Conservation (phyloP, 1,140 invertebrate genomes). For the Sycobia sp. region DNA sequence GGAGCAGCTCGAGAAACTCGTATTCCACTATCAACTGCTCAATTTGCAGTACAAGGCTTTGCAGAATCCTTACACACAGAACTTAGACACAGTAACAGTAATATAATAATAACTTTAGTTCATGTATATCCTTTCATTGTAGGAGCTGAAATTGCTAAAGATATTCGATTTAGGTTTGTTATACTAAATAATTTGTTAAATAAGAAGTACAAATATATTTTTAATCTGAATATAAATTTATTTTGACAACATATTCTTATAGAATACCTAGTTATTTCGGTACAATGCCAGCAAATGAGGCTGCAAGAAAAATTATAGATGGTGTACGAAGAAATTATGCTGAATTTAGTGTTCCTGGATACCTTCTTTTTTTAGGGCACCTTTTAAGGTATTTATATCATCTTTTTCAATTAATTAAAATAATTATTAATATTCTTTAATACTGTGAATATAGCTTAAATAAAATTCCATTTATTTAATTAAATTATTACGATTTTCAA, state of each 20-base stretch:
- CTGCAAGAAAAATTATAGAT: slow-evolving; percentile 65
- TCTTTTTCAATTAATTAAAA: neutral
- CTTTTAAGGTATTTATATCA: slow-evolving; percentile 56
- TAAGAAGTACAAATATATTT: neutral
- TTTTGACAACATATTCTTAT: slow-evolving; percentile 23
- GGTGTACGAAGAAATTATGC: slow-evolving; percentile 67
- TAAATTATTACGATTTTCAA: slow-evolving; percentile 1
- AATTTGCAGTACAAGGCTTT: slow-evolving; percentile 74
- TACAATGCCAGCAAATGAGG: slow-evolving; percentile 65
- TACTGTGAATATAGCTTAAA: slow-evolving; percentile 9
- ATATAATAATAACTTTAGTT: slow-evolving; percentile 65
- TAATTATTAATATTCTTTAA: neutral
- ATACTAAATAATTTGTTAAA: neutral
- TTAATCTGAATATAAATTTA: neutral
- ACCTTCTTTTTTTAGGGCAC: slow-evolving; percentile 66
- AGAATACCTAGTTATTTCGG: slow-evolving; percentile 72
- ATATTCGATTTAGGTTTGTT: slow-evolving; percentile 65
- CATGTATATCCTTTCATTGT: slow-evolving; percentile 71
- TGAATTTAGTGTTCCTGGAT: slow-evolving; percentile 68
- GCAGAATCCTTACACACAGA: slow-evolving; percentile 68
- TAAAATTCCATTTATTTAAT: neutral
- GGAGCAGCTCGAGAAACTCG: slow-evolving; percentile 60
- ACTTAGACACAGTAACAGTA: slow-evolving; percentile 63
- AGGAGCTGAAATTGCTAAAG: slow-evolving; percentile 59
- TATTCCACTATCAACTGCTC: slow-evolving; percentile 71